A percentile compares a stretch with the other conserved stretches of the same genome.
Conservation (phyloP, 2,113 vertebrate genomes). For the Scortum barcoo region DNA sequence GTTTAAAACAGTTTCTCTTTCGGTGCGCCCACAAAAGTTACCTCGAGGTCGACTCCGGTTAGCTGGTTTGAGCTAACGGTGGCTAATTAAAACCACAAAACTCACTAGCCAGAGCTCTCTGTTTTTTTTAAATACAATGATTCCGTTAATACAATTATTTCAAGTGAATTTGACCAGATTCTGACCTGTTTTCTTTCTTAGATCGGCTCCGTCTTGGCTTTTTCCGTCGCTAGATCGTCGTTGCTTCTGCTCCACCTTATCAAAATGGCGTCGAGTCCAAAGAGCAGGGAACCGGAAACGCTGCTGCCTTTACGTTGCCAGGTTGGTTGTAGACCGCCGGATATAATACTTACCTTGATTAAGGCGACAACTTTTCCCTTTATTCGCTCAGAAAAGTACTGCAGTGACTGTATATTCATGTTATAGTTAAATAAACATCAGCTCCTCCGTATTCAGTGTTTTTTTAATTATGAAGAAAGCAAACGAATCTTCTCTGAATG, state of each 20-base stretch:
- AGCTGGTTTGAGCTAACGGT: conserved; percentile 27
- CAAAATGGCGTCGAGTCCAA: conserved; percentile 72
- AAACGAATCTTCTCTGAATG: accelerated
- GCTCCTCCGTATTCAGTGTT: accelerated
- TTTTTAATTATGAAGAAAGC: neutral
- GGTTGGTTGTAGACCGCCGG: neutral
- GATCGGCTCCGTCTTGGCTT: neutral
- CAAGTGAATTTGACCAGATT: accelerated
- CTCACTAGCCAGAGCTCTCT: accelerated
- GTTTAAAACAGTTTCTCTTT: neutral
- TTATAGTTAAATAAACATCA: accelerated
- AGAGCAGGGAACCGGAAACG: conserved; percentile 33
- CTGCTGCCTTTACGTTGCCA: conserved; percentile 40
- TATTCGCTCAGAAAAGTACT: accelerated
- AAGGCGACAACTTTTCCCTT: accelerated
- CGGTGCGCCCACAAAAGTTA: accelerated
- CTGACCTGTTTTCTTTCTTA: conserved; percentile 30
- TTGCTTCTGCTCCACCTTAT: neutral
- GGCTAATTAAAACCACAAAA: neutral
- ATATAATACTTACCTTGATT: neutral
- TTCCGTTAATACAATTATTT: accelerated
- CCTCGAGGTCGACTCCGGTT: conserved; percentile 54
- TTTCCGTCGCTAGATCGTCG: neutral
- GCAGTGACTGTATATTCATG: no score
- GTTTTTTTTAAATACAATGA: neutral